Evolutionary conservation across 2,888 invertebrate species (phyloP), one percentile per base, ranked within the genome.

Genomic region (Drosophila ezoana): DNA sequence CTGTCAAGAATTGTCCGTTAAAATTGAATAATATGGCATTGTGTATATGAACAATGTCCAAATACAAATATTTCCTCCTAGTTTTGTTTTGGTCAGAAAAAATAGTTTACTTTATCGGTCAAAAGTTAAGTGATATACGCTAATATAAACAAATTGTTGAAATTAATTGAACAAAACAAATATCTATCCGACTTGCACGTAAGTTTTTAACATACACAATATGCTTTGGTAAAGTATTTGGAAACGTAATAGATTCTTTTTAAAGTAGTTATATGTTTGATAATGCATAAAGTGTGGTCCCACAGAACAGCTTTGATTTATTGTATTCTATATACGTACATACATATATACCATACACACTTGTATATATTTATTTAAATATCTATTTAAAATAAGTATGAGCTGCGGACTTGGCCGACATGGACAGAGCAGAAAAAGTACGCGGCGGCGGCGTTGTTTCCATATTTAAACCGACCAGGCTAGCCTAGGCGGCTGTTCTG

Each of bases 381-480:
- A 32, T 61, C n/a, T 56, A 52, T 62, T 56, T 62, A 43, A 72
- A 72, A 52, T 72, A 63, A 65, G 37, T 65, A 44, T 63, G 64
- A 66, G 65, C 65, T 41, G 47, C 23, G 4, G 43, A 18, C 33
- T 8, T 13, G 32, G 11, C 16, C 20, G 10, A 14, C 20, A 13
- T 5, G 20, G 4, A 13, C n/a, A 38, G 57, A 32, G 14, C 33
- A 41, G n/a, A 35, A 51, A 44, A 11, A 65, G 47, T 53, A 48
- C 51, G 20, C 54, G 52, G 32, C 23, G 28, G 8, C 8, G 28
- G 28, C 28, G 28, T 8, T 41, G 28, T 8, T 44, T 56, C 35
- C 74, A 72, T 74, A 74, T 72, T 74, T 72, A 73, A 73, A 72
- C 52, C 52, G 59, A 57, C 43, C 33, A 32, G 52, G 20, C 44